Evolutionary conservation across 2,113 vertebrate species (phyloP).

Genomic region (Pipa parva): DNA sequence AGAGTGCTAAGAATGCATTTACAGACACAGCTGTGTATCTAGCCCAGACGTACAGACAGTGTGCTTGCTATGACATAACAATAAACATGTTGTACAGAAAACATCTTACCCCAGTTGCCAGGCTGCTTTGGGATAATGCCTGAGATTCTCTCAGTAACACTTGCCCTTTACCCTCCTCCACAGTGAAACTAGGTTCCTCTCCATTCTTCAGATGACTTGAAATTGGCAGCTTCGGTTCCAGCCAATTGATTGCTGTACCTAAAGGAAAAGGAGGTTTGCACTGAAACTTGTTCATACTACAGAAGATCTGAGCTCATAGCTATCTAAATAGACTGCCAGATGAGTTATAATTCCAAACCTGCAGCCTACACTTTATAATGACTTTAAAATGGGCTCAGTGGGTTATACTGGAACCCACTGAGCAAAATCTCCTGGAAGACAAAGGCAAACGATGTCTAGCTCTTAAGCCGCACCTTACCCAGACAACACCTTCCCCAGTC

Average conservation of each 20-base stretch:
- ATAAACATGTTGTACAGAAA: no score
- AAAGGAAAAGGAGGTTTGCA: slow-evolving; percentile 64
- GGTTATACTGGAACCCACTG: no score
- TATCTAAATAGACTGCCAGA: no score
- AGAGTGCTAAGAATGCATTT: no score
- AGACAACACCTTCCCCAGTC: neutral
- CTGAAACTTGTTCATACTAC: slow-evolving; percentile 78
- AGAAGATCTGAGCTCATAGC: slow-evolving; percentile 14
- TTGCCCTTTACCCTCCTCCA: slow-evolving; percentile 65
- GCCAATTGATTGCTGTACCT: slow-evolving; percentile 90
- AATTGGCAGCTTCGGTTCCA: slow-evolving; percentile 86
- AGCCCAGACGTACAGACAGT: no score
- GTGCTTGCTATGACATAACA: no score
- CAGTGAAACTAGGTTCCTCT: slow-evolving; percentile 69
- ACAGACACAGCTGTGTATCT: no score
- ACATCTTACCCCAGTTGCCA: slow-evolving; percentile 78
- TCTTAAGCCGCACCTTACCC: neutral
- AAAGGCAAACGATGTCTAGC: neutral
- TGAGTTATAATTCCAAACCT: no score
- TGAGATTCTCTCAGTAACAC: slow-evolving; percentile 66
- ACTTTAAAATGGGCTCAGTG: no score
- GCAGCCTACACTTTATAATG: no score
- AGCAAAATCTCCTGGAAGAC: no score
- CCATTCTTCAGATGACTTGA: slow-evolving; percentile 89
- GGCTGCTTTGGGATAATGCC: slow-evolving; percentile 67